Evolutionary conservation across 2,113 vertebrate species (phyloP), one percentile per base, ranked within the genome.

Genomic region (Vidua chalybeata): DNA sequence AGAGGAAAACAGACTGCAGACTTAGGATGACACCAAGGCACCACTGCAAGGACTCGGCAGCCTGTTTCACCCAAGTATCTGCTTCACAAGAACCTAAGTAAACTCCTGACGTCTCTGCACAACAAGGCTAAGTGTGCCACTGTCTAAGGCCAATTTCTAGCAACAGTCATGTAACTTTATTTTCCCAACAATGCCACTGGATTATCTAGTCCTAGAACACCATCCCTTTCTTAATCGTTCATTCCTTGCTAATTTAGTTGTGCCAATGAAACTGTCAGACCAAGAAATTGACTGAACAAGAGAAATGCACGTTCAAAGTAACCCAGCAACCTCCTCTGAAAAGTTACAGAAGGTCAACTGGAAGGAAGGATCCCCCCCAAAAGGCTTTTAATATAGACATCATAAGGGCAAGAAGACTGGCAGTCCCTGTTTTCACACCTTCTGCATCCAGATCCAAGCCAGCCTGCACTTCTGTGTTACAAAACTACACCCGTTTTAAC

Each of bases 241-340:
- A 8, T 1, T 28, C 20, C 59, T 76, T 83, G 27, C 12, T 58
- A 66, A 71, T 77, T 62, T 17, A 69, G 11, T 31, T 58, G 58
- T 6, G 4, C 15, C 46, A 74, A 23, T n/a, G 35, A 64, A 91
- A 90, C 59, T 14, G 49, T 21, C 28, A 51, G 49, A 35, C n/a
- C 62, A 68, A 69, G 28, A 28, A 61, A 64, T 1, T 4, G 84
- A 61, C 19, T 45, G 33, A 76, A 35, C 6, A 26, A 35, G 31
- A 58, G 22, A 54, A 55, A 37, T 0, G 0, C 8, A 17, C 6
- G 4, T 10, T 28, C 48, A 20, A 39, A 88, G 31, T 18, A 41
- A 73, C 3, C 2, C 54, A 17, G 43, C 9, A 17, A 66, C 13
- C 13, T 59, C 64, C 64, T 19, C 9, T 3, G 11, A 43, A 68